Conservation (phyloP, 2,888 invertebrate genomes). For the Athrips mouffetella region DNA sequence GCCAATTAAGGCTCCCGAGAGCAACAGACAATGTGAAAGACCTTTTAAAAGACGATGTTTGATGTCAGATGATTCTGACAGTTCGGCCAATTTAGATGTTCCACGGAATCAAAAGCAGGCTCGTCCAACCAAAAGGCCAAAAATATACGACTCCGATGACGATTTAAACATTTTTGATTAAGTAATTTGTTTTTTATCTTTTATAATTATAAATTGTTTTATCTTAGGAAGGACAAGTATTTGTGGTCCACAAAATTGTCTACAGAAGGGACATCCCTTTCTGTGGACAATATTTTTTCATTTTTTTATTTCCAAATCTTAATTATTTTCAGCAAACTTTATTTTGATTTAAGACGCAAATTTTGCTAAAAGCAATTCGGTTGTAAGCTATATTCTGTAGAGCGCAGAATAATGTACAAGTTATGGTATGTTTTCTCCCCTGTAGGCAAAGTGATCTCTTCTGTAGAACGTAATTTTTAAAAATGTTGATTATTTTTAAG, state of each 20-base stretch:
- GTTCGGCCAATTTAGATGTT: too few relatives aligned
- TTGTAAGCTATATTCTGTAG: background rate
- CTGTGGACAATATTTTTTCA: background rate
- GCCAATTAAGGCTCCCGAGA: too few relatives aligned
- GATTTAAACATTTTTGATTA: background rate
- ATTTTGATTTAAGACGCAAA: background rate
- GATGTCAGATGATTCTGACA: too few relatives aligned
- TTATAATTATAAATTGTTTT: too few relatives aligned
- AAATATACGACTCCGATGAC: background rate
- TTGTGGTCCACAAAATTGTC: background rate
- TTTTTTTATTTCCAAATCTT: background rate
- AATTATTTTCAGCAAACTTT: background rate
- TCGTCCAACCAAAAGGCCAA: too few relatives aligned
- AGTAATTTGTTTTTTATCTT: background rate
- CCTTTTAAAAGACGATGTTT: too few relatives aligned
- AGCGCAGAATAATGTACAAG: background rate
- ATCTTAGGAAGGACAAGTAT: background rate
- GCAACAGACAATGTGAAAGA: too few relatives aligned
- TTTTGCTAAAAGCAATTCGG: background rate
- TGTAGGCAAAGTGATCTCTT: background rate
- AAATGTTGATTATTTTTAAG: background rate
- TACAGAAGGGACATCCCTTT: background rate
- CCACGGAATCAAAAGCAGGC: too few relatives aligned
- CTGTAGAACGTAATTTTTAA: background rate
- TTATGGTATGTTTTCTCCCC: background rate